phyloP scores from a whole-genome alignment of 2,888 invertebrate species.

The Periphyllus acericola region DNA sequence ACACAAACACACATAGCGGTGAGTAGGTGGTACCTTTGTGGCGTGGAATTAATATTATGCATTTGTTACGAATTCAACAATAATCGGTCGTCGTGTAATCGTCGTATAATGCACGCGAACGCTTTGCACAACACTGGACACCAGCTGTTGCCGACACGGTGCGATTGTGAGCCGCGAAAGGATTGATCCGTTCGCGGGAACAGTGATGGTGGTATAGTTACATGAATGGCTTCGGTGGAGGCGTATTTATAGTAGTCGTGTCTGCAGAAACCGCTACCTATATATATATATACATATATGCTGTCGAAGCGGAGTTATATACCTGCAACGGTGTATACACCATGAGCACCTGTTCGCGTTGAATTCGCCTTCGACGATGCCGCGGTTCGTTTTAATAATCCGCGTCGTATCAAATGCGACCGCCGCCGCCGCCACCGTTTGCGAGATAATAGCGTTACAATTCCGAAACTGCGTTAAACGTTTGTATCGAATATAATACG shows the following conservation, averaged over 20 bases:
- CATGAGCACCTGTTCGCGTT: conserved; percentile 38
- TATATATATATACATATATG: not conserved
- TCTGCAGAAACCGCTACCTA: not conserved
- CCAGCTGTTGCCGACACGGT: not conserved
- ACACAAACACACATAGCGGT: too few species aligned
- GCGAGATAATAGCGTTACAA: not conserved
- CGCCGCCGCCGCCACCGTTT: not conserved
- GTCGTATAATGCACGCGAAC: too few species aligned
- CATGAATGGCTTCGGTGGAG: not conserved
- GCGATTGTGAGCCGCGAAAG: not conserved
- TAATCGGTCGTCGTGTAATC: not conserved
- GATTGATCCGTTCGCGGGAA: not conserved
- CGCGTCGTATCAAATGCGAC: conserved; percentile 33
- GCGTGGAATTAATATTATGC: not conserved
- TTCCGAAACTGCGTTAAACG: conserved; percentile 19
- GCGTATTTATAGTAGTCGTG: not conserved
- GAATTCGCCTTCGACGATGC: not conserved
- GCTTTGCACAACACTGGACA: not conserved
- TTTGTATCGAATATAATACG: not conserved
- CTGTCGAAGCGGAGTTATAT: not conserved
- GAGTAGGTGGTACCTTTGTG: too few species aligned
- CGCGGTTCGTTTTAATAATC: conserved; percentile 18
- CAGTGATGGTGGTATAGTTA: not conserved
- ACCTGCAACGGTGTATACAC: not conserved
- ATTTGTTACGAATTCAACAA: not conserved